Evolutionary conservation across 2,113 vertebrate species (phyloP), one percentile per base, ranked within the genome.

Genomic region (Thymallus thymallus): DNA sequence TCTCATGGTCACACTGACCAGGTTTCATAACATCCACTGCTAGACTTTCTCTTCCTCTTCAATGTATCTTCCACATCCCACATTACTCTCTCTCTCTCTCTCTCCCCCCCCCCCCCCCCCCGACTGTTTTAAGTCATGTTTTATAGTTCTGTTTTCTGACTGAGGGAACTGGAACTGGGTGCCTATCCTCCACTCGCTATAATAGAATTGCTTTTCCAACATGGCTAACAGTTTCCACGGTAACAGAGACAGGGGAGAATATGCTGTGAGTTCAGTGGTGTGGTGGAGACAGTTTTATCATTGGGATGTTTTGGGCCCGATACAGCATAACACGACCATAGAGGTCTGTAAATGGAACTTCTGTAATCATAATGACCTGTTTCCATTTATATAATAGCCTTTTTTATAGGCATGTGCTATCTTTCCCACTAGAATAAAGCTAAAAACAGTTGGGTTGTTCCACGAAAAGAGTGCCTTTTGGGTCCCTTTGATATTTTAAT

Each of bases 141-240:
- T 90, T 89, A 87, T 89, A 76, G 86, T 89, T 84, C 73, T 86
- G 78, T 91, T 87, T 88, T 86, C 84, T 81, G 85, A 85, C 82
- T 79, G 64, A 26, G 29, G 58, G 69, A 71, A 46, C 60, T 67
- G 18, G 6, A 22, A 51, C 46, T n/a, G n/a, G 32, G 10, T 12
- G 46, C 18, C 72, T 24, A 24, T 81, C 78, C 83, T 72, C 29
- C 32, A 60, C 73, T 73, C 20, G 35, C 77, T 83, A 65, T 89
- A 90, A 91, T 87, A 90, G 88, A 91, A 91, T 85, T 89, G 88
- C 88, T 89, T 88, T 85, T 90, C 85, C 85, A 90, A 87, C 89
- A 88, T 81, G 80, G 86, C 88, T 88, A 90, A 90, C 90, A 86
- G 91, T 94, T 94, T 92, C 92, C 91, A 92, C 86, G 92, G 92